phyloP scores from a whole-genome alignment of 2,888 invertebrate genomes.

The Clitarchus hookeri region DNA sequence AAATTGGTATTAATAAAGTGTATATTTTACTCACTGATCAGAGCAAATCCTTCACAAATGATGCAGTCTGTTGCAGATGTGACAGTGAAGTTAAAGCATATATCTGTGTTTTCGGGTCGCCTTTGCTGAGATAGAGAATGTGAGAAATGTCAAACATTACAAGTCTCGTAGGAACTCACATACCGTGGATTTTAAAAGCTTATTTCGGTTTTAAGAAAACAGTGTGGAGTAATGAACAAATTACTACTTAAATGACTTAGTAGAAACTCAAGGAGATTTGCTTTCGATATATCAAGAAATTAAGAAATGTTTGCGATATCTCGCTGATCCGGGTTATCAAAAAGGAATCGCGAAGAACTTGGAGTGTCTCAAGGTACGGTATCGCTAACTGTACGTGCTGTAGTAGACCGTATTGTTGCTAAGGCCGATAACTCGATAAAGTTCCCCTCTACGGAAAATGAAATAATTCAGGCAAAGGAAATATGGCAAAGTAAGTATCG shows the following conservation, averaged over 20 bases:
- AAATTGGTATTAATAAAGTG: neutral
- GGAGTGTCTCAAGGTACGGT: neutral
- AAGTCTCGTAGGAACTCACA: neutral
- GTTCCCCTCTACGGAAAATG: neutral
- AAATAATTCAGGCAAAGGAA: neutral
- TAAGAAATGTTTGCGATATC: constrained; percentile 21
- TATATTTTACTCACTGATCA: neutral
- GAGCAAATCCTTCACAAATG: neutral
- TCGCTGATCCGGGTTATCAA: neutral
- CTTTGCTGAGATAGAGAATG: neutral
- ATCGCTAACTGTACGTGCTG: neutral
- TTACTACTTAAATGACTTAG: neutral
- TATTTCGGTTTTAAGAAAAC: constrained; percentile 18
- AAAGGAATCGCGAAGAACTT: constrained; percentile 20
- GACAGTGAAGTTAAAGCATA: no score
- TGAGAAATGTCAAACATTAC: neutral
- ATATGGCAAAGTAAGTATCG: neutral
- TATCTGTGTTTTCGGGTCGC: neutral
- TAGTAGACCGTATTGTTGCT: neutral
- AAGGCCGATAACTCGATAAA: neutral
- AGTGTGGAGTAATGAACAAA: neutral
- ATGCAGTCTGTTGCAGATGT: neutral
- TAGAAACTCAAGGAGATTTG: neutral
- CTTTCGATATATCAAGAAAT: neutral
- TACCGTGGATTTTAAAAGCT: neutral